Percentiles rank a stretch among this genome's conserved stretches.
Evolutionary conservation across 2,888 invertebrate genomes (phyloP).

Genomic region (Masnerella sp.): DNA sequence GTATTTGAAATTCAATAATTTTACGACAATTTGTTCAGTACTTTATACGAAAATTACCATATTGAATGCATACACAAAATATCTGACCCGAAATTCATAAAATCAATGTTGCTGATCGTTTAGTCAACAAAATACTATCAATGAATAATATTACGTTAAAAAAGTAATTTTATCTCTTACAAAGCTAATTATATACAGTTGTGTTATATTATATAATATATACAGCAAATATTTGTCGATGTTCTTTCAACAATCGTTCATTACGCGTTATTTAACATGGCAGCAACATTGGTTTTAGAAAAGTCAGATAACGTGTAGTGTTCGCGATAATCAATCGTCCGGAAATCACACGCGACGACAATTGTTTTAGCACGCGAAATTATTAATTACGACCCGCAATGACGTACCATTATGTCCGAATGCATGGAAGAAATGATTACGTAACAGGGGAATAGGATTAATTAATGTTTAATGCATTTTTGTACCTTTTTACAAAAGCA

Average conservation of each 20-base stretch:
- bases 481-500: slow-evolving; percentile 65
- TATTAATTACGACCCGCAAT: slow-evolving; percentile 41
- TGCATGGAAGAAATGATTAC: slow-evolving; percentile 52
- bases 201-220: slow-evolving; percentile 34
- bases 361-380: slow-evolving; percentile 31
- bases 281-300: slow-evolving; percentile 39
- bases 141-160: slow-evolving; percentile 23
- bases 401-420: slow-evolving; percentile 34
- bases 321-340: slow-evolving; percentile 12
- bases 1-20: too few species aligned
- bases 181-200: slow-evolving; percentile 43
- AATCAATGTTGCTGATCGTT: slow-evolving; percentile 35
- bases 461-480: slow-evolving; percentile 58
- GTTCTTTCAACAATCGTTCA: slow-evolving; percentile 15
- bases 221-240: slow-evolving; percentile 40
- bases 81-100: background rate
- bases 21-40: too few species aligned
- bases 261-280: slow-evolving; percentile 21
- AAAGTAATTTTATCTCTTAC: slow-evolving; percentile 37
- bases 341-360: slow-evolving; percentile 28
- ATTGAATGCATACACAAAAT: too few species aligned
- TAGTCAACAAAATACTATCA: slow-evolving; percentile 22
- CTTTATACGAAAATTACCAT: too few species aligned
- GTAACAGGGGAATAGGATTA: slow-evolving; percentile 61
- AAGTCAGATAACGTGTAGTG: slow-evolving; percentile 6